phyloP scores from a whole-genome alignment of 2,113 vertebrate species.

The Phrynosoma platyrhinos region DNA sequence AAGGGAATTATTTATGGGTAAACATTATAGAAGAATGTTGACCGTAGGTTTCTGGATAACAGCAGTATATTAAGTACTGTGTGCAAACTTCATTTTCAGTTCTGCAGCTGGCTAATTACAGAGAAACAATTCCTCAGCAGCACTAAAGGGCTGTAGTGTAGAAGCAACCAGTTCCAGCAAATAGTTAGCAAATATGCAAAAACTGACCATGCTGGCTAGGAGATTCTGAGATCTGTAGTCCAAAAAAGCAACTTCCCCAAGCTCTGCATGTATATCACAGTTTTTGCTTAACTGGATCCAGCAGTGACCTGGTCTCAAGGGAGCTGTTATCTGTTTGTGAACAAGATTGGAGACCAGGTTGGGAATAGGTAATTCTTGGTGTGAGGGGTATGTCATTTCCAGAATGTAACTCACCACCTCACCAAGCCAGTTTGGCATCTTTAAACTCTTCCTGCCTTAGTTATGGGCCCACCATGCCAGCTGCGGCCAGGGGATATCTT shows the following conservation, averaged over 20 bases:
- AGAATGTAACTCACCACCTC: conserved; percentile 14
- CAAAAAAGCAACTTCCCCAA: background rate
- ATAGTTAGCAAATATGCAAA: background rate
- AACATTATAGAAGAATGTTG: background rate
- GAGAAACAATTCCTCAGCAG: background rate
- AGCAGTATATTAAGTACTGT: background rate
- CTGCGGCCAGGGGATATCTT: background rate
- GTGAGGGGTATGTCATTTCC: conserved; percentile 57
- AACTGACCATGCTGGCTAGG: no score
- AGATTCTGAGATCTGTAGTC: no score
- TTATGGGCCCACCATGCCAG: accelerated
- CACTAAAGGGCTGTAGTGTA: background rate
- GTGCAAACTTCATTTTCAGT: background rate
- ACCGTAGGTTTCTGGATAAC: no score
- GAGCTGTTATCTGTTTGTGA: conserved; percentile 56
- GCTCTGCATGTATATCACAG: background rate
- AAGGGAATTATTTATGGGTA: background rate
- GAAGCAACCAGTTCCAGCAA: background rate
- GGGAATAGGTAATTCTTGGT: conserved; percentile 35
- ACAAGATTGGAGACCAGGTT: conserved; percentile 31
- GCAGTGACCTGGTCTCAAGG: conserved; percentile 54
- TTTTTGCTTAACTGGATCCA: conserved; percentile 55
- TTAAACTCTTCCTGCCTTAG: background rate
- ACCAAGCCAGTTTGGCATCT: background rate
- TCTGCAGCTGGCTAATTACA: background rate